Evolutionary conservation across 2,888 invertebrate genomes (phyloP).

Genomic region (Palloptera scutellata): DNA sequence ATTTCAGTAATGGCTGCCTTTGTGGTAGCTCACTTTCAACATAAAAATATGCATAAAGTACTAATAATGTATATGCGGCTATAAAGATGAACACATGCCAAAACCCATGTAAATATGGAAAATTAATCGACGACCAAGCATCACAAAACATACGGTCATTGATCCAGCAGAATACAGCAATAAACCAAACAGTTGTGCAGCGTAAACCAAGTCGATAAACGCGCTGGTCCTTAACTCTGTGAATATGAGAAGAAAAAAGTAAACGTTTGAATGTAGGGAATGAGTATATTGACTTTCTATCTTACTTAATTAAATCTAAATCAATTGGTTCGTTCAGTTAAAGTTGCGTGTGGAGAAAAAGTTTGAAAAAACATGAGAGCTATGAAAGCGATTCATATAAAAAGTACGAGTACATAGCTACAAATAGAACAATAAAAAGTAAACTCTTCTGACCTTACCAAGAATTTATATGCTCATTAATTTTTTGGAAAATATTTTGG

Average conservation of each 20-base stretch:
- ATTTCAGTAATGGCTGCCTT: slow-evolving; percentile 74
- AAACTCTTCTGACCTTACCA: no score
- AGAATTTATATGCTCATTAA: no score
- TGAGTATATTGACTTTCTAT: no score
- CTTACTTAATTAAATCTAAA: no score
- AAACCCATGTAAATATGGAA: slow-evolving; percentile 83
- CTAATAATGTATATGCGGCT: slow-evolving; percentile 78
- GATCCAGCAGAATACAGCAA: slow-evolving; percentile 81
- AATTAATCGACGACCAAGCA: slow-evolving; percentile 78
- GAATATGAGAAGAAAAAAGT: slow-evolving; percentile 14
- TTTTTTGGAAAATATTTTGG: no score
- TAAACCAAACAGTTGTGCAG: slow-evolving; percentile 72
- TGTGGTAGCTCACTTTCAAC: slow-evolving; percentile 78
- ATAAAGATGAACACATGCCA: slow-evolving; percentile 87
- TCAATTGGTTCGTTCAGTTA: no score
- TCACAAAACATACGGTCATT: slow-evolving; percentile 82
- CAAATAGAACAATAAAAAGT: no score
- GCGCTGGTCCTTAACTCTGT: slow-evolving; percentile 65
- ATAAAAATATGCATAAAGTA: slow-evolving; percentile 81
- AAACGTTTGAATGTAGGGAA: background rate
- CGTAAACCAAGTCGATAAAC: slow-evolving; percentile 78
- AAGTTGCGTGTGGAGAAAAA: no score
- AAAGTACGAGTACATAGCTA: no score
- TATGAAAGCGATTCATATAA: no score
- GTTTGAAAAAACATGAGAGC: no score